Base-by-base conservation (phyloP, 2,113 vertebrate genomes). In the Lipotes vexillifer region DNA sequence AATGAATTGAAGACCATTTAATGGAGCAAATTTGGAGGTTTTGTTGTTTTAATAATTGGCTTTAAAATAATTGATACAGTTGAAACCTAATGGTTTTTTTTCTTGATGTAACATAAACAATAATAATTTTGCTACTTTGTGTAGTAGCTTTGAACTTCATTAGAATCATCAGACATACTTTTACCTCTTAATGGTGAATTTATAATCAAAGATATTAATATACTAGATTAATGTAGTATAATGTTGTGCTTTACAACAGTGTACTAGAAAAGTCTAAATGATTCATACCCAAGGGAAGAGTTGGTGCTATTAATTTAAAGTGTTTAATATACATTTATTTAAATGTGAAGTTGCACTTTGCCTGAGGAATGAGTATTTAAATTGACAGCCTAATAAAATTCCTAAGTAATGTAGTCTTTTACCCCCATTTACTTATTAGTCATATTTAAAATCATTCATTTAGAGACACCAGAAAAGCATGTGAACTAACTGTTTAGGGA, bases 301-400 rank as follows among this genome's bases (percentile, higher is more conserved):
- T 90, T 97, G 92, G 93, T 97, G 84, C 96, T 97, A 97, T 97
- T 92, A 98, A 97, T 97, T 98, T 97, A 87, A 97, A 97, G 93
- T 96, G 97, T 98, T 98, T 98, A 98, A 98, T 97, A 97, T 97
- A 98, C 97, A 98, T 97, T 97, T 97, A 98, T 98, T 98, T 98
- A 98, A 98, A 97, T 97, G 95, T 95, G 96, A 98, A 97, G 96
- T 97, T 98, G 78, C 83, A 93, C 97, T 96, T 97, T 97, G 98
- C 96, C 97, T 95, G 94, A 97, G 95, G 96, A 98, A 98, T 98
- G 75, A 98, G 95, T 98, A 96, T 96, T 96, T 98, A 96, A 98
- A 98, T 97, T 97, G 98, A 98, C 97, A 98, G 71, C 71, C 96
- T 98, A 98, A 98, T 98, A 98, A 97, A 98, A 98, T 97, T 97